Evolutionary conservation across 2,113 vertebrate genomes (phyloP), one percentile per base, ranked within the genome.

Genomic region (Eublepharis macularius): DNA sequence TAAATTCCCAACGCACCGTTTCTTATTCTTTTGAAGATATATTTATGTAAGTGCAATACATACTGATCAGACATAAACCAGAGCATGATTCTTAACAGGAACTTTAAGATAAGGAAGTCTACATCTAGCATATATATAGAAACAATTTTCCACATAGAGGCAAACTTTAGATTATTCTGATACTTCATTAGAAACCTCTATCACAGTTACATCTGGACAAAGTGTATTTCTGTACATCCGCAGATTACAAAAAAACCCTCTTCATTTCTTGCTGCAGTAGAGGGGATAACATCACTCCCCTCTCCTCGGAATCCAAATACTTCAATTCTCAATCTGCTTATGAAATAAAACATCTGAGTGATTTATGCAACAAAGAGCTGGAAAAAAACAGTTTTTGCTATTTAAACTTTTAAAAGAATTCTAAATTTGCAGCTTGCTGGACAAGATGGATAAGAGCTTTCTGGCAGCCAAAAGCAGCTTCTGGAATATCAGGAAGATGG

Each of bases 41-140:
- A 47, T 74, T 49, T 8, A 45, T 73, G 81, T 84, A 94, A 91
- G 29, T 0, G 29, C 34, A 24, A 11, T 77, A 54, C n/a, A 84
- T 87, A 76, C 54, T 65, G 6, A 89, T 89, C 1, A 78, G 83
- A 78, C 68, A 82, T n/a, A 78, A 78, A 82, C n/a, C 34, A 90
- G 65, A 82, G 47, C 57, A 69, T 79, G 74, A 26, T 57, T 85
- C 83, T 65, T 80, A 84, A 78, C 9, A n/a, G 57, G 7, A 90
- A 19, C 77, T 45, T 9, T 73, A 13, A 84, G 47, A 70, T 85
- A 88, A 83, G 17, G 12, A 79, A 51, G 41, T 1, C 47, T 83
- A 45, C 77, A 3, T 47, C 66, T 36, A 70, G 70, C 57, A 4
- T 78, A 87, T 34, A 86, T 63, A 63, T 63, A n/a, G 0, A 63